Base-by-base conservation (phyloP, 2,113 vertebrate genomes). In the Chloebia gouldiae region DNA sequence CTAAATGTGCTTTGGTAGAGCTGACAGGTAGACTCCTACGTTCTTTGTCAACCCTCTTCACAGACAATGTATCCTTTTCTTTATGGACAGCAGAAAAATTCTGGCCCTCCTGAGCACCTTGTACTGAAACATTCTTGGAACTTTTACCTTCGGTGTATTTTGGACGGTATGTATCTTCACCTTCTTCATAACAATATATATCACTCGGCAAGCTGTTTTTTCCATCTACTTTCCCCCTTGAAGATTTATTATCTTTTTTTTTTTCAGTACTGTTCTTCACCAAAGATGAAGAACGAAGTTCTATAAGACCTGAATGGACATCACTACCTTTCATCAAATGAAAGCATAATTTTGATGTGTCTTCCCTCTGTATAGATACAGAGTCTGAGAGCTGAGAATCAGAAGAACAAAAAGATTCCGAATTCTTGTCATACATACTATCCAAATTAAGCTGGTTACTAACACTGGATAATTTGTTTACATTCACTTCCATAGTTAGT, bases 201-300 rank as follows among this genome's bases (percentile, higher is more conserved):
- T 92, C 78, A 53, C 66, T 63, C 60, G 19, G 61, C 14, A 86
- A 60, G 21, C 63, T 84, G 63, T 76, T 94, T 95, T 86, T 90
- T 66, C 71, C 56, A 88, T 61, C 66, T 72, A 90, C 49, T 81
- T 95, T 33, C 50, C 56, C 59, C 49, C 49, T 30, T 40, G 97
- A 82, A 5, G 80, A 79, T n/a, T 96, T 92, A 47, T 82, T 57
- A 72, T 75, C 91, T 49, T 45, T 60, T 69, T 82, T 91, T 89
- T 81, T 95, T 78, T 90, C 92, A 73, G 66, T 50, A 56, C 44
- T 88, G 33, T 53, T 93, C 42, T 56, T 68, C 79, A 70, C 71
- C 30, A 97, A 65, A 92, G 97, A 88, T 1, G 85, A 35, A 45
- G 97, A 91, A 85, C 96, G 86, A 71, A 97, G 93, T 50, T 95